These are phyloP conservation scores for Sylvicola cinctus DNA, from an alignment of 2,888 invertebrate species.

Conservation along the genomic window DNA sequence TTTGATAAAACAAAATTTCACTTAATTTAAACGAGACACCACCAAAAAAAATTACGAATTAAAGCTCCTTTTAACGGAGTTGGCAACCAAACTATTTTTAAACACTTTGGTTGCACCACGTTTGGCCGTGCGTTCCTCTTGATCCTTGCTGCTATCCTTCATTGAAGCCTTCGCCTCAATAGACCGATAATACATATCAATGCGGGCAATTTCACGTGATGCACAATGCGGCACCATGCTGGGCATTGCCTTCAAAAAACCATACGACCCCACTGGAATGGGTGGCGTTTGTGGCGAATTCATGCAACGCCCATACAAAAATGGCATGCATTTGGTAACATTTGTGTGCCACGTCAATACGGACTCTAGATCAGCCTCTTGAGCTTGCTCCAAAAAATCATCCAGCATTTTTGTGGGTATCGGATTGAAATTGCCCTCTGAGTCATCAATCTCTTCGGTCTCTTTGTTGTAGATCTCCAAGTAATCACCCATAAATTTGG, in stretches of 20 bases:
- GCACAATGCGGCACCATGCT: conserved; percentile 14
- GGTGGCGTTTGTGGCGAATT: conserved; percentile 21
- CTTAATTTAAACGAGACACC: too few relatives aligned
- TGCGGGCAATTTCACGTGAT: conserved; percentile 7
- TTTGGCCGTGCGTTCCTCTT: too few relatives aligned
- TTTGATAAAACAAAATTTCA: too few relatives aligned
- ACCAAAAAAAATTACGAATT: too few relatives aligned
- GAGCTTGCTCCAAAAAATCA: conserved; percentile 36
- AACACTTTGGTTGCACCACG: too few relatives aligned
- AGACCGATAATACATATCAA: conserved; percentile 8
- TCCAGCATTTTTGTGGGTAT: conserved; percentile 31
- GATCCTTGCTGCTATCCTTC: too few relatives aligned
- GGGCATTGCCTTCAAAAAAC: conserved; percentile 23
- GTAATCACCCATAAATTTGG: conserved; percentile 68
- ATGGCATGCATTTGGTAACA: conserved; percentile 22
- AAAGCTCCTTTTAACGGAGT: too few relatives aligned
- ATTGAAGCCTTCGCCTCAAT: too few relatives aligned
- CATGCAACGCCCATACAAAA: conserved; percentile 17
- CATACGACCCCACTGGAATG: conserved; percentile 23
- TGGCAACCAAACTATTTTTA: too few relatives aligned
- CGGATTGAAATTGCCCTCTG: conserved; percentile 38
- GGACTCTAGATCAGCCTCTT: conserved; percentile 21
- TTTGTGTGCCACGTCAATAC: conserved; percentile 22
- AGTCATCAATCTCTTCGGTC: conserved; percentile 55
- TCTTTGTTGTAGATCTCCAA: conserved; percentile 64